Conservation (phyloP, 2,888 invertebrate species). For the Eristalinus aeneus region DNA sequence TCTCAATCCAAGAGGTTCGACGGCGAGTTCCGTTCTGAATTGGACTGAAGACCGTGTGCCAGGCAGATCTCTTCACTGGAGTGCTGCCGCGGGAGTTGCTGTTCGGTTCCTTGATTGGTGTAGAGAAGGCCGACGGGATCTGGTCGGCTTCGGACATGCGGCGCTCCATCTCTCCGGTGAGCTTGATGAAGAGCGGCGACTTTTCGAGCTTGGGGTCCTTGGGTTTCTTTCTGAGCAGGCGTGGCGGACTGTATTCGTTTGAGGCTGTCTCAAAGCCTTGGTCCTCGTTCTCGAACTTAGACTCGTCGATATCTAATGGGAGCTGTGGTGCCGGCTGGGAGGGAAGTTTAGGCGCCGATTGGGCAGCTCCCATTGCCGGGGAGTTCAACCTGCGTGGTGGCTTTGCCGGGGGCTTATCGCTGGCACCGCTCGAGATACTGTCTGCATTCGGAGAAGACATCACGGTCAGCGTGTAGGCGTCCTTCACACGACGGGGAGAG, state of each 20-base stretch:
- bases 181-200: conserved; percentile 50
- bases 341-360: not conserved
- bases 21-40: conserved; percentile 10
- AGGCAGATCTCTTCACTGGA: conserved; percentile 34
- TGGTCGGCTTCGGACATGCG: conserved; percentile 31
- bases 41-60: conserved; percentile 57
- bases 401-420: conserved; percentile 31
- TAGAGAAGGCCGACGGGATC: conserved; percentile 74
- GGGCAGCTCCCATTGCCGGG: not conserved
- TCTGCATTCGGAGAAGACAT: conserved; percentile 75
- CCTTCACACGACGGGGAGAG: conserved; percentile 76
- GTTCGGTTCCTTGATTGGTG: conserved; percentile 73
- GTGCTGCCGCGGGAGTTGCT: not conserved
- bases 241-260: conserved; percentile 75
- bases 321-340: not conserved
- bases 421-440: conserved; percentile 60
- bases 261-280: conserved; percentile 79
- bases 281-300: conserved; percentile 71
- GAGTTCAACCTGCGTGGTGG: not conserved
- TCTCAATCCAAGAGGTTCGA: conserved; percentile 55
- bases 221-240: conserved; percentile 28
- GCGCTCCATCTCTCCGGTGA: conserved; percentile 33
- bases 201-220: conserved; percentile 2
- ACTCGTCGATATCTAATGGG: conserved; percentile 20
- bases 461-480: conserved; percentile 76